Evolutionary conservation across 2,888 invertebrate species (phyloP), one percentile per base, ranked within the genome.

Genomic region (Heliothis peltigera): DNA sequence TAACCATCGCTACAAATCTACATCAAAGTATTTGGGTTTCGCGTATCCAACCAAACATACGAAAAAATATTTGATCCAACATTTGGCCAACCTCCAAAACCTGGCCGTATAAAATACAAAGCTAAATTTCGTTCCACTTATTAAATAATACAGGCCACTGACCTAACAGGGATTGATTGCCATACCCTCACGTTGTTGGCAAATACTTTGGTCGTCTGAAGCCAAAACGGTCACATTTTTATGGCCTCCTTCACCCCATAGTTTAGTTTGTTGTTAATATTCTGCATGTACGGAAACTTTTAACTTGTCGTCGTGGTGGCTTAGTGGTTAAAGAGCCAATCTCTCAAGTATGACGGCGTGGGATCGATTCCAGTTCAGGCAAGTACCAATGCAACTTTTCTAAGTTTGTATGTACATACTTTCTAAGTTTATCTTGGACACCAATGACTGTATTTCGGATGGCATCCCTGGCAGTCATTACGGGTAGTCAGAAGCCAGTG

Each of bases 161-260:
- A 79, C 79, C 76, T 73, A 79, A 74, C 68, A 57, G 53, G 68
- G 76, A 79, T 79, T 73, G 79, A 78, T 79, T 59, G 67, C 56
- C 17, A 43, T 52, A 52, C 43, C 51, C 66, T 63, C 74, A 79
- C 73, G 64, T 54, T 73, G 79, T 74, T 81, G 79, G 79, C 81
- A 81, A 68, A 74, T 59, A 71, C 32, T 64, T 55, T 57, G 65
- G 53, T 51, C 46, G 28, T 67, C 55, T 48, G 28, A 22, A 79
- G 79, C 81, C 79, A 80, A 76, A 79, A 62, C 53, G 32, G 76
- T 73, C 75, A 75, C 70, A 70, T 58, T 69, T 80, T 75, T 66
- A 79, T 60, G 51, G 74, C 21, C 68, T 66, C 76, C 76, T 79
- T 81, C 79, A 79, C 81, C 81, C 55, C 43, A 67, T 74, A 76